Conservation (phyloP, 2,888 invertebrate species). For the Mactromeris polynyma region DNA sequence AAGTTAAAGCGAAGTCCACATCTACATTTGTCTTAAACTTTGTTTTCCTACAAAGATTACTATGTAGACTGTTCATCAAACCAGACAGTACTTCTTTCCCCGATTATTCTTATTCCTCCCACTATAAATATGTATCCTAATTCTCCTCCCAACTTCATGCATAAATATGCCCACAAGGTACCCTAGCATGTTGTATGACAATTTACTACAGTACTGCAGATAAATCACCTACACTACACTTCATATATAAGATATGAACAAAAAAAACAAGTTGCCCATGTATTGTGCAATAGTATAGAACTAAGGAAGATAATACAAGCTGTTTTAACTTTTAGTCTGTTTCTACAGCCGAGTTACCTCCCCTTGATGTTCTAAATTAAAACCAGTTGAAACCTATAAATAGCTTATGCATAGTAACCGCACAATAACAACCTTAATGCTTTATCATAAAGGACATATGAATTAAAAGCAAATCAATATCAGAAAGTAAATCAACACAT, state of each 20-base stretch:
- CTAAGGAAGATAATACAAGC: not conserved
- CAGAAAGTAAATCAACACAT: not conserved
- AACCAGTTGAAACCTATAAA: slow-evolving; percentile 3
- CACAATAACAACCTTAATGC: not conserved
- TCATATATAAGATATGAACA: not conserved
- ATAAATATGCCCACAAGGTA: not conserved
- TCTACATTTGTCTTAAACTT: not conserved
- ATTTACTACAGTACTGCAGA: not conserved
- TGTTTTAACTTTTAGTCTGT: not conserved
- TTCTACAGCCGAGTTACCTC: not conserved
- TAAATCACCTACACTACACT: not conserved
- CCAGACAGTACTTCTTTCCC: not conserved
- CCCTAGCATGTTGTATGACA: slow-evolving; percentile 1
- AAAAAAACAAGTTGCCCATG: not conserved
- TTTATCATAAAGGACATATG: not conserved
- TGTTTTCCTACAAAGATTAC: slow-evolving; percentile 8
- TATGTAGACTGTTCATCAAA: slow-evolving; percentile 11
- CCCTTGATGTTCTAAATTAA: not conserved
- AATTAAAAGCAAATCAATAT: not conserved
- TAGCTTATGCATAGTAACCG: not conserved
- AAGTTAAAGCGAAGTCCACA: slow-evolving; percentile 22
- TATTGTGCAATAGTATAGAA: slow-evolving; percentile 8
- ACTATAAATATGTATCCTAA: not conserved
- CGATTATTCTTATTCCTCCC: slow-evolving; percentile 1
- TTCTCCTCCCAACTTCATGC: not conserved